A percentile compares a stretch with the other conserved stretches of the same genome.
phyloP scores from a whole-genome alignment of 1,140 invertebrate genomes.

The Rhyacophila brunnea region DNA sequence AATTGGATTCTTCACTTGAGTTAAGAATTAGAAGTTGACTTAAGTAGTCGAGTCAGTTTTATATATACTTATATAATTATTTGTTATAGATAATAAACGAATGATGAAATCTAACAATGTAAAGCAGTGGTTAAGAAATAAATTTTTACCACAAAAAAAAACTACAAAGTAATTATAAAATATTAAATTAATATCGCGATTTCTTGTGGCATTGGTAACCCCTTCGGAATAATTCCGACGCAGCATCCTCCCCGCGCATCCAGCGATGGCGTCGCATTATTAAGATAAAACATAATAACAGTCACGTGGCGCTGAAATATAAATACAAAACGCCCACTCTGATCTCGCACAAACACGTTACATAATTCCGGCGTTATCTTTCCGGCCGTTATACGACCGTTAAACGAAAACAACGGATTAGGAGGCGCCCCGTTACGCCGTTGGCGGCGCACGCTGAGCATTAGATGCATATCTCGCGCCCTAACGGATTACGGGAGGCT shows the following conservation, averaged over 20 bases:
- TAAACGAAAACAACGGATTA: constrained; percentile 37
- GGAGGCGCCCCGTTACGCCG: constrained; percentile 21
- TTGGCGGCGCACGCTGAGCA: constrained; percentile 5
- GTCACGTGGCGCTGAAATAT: constrained; percentile 36
- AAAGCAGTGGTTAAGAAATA: no score
- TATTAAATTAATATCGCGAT: no score
- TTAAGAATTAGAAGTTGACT: no score
- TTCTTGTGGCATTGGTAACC: constrained; percentile 4
- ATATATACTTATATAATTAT: no score
- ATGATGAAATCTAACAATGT: no score
- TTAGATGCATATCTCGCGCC: constrained; percentile 22
- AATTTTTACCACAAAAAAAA: no score
- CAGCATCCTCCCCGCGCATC: constrained; percentile 3
- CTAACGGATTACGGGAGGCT: constrained; percentile 15
- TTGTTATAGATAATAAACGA: no score
- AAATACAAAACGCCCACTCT: constrained; percentile 27
- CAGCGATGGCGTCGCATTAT: constrained; percentile 14
- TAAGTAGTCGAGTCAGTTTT: no score
- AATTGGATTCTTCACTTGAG: no score
- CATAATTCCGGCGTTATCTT: constrained; percentile 33
- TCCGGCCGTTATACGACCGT: constrained; percentile 32
- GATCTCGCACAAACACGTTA: constrained; percentile 29
- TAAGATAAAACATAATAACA: constrained; percentile 37
- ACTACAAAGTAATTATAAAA: no score
- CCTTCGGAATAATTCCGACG: not conserved